Evolutionary conservation across 2,113 vertebrate genomes (phyloP), one percentile per base, ranked within the genome.

Genomic region (Oxygymnocypris stewartii): DNA sequence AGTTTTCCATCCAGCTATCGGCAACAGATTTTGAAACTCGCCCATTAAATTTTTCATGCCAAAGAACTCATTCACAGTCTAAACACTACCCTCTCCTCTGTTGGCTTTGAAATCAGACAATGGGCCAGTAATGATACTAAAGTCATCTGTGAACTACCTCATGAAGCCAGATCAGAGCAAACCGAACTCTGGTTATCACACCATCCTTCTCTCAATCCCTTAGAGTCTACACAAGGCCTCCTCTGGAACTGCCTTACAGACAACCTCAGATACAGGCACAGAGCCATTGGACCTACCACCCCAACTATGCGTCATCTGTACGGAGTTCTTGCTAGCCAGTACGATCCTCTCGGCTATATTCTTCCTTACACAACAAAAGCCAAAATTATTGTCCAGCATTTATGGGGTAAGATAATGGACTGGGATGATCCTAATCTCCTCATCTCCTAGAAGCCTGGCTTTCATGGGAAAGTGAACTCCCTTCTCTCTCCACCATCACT

Each of bases 291-390:
- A 75, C 11, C 42, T 75, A 75, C 23, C 5, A n/a, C 20, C 12
- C 40, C 40, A 75, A 13, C 73, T 23, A 75, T 47, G 40, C 73
- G 2, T 11, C 73, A 75, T n/a, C 23, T 75, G n/a, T 75, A 47
- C 73, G 13, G 40, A 47, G 73, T 75, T 44, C 40, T 75, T 75
- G 73, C 73, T 44, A 47, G 73, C 73, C 73, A 47, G 12, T 47
- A 75, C 2, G 42, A 47, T 25, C 42, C 5, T 25, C 73, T 44
- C 6, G 23, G 40, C 37, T 75, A 25, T 44, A 75, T 47, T 40
- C 42, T 76, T 13, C 23, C 42, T 25, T 76, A 13, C 23, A 75
- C 40, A 75, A 75, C 71, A 42, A 74, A 37, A 10, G 16, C 71
- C 37, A 74, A 75, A 44, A 75, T 75, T 5, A 75, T 47, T 23